These are phyloP conservation scores for Acronicta alni DNA, from an alignment of 2,888 invertebrate genomes.

Conservation along the genomic window DNA sequence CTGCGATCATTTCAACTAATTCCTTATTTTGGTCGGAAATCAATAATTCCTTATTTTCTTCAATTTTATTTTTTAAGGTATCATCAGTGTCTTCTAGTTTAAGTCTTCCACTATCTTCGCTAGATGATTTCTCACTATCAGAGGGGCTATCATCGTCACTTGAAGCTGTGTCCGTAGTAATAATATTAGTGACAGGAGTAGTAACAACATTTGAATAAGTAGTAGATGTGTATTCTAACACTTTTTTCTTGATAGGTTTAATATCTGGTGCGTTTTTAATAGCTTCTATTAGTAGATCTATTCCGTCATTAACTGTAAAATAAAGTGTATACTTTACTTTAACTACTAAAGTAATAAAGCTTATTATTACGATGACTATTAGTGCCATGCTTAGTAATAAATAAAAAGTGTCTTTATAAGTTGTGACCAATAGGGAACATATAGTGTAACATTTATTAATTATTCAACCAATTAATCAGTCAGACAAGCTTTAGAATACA, in stretches of 20 bases:
- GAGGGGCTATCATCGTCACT: slow-evolving; percentile 23
- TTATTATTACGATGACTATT: too few species aligned
- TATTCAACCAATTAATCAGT: too few species aligned
- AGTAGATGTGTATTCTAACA: slow-evolving; percentile 45
- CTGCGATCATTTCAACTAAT: slow-evolving; percentile 28
- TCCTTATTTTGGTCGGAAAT: slow-evolving; percentile 39
- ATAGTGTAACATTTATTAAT: too few species aligned
- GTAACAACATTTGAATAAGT: slow-evolving; percentile 11
- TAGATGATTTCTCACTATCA: slow-evolving; percentile 23
- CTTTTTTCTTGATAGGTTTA: slow-evolving; percentile 68
- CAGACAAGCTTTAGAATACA: too few species aligned
- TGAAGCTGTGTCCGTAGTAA: slow-evolving; percentile 2
- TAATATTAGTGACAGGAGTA: background rate
- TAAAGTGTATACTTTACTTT: slow-evolving; percentile 7
- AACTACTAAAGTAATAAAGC: too few species aligned
- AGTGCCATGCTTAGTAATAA: too few species aligned
- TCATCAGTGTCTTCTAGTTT: slow-evolving; percentile 23
- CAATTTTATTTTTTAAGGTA: slow-evolving; percentile 8
- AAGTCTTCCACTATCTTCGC: slow-evolving; percentile 29
- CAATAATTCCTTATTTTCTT: slow-evolving; percentile 33
- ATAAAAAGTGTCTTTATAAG: too few species aligned
- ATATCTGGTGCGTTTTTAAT: slow-evolving; percentile 81
- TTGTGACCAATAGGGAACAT: too few species aligned
- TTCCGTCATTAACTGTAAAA: slow-evolving; percentile 77
- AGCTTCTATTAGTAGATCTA: slow-evolving; percentile 79